These are phyloP conservation scores for Trimorus sp. DNA, from an alignment of 2,888 invertebrate genomes.

Conservation along the genomic window DNA sequence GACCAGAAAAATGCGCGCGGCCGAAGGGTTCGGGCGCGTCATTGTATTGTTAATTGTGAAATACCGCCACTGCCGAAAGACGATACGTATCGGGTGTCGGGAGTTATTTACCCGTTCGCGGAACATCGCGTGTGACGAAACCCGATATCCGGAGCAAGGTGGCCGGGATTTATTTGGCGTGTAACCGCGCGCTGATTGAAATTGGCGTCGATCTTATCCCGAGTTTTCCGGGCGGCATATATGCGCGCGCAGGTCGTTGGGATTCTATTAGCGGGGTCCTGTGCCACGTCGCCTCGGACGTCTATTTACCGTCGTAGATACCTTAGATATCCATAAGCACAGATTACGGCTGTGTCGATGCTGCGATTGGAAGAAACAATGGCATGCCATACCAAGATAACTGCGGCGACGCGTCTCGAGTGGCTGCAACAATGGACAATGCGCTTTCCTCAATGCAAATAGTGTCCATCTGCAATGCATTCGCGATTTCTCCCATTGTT, in stretches of 20 bases:
- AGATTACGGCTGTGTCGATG: constrained; percentile 66
- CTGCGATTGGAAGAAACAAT: constrained; percentile 64
- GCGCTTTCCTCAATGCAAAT: constrained; percentile 66
- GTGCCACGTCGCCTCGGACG: constrained; percentile 42
- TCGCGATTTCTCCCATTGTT: constrained; percentile 62
- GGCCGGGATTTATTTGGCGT: constrained; percentile 24
- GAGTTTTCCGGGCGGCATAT: constrained; percentile 34
- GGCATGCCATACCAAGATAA: constrained; percentile 65
- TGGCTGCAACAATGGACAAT: constrained; percentile 66
- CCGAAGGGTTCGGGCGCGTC: constrained; percentile 61
- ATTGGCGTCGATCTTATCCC: constrained; percentile 40
- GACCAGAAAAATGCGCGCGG: constrained; percentile 71
- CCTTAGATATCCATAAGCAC: constrained; percentile 66
- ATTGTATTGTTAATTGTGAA: constrained; percentile 71
- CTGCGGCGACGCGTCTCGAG: constrained; percentile 63
- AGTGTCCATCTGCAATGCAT: constrained; percentile 63
- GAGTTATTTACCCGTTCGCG: constrained; percentile 48
- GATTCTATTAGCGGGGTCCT: constrained; percentile 40
- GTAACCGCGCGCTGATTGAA: constrained; percentile 28
- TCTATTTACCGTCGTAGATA: constrained; percentile 60
- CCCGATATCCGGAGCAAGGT: constrained; percentile 48
- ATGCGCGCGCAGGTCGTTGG: constrained; percentile 10
- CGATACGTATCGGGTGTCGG: constrained; percentile 54
- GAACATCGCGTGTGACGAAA: constrained; percentile 51
- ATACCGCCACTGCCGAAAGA: constrained; percentile 61